phyloP scores from a whole-genome alignment of 2,113 vertebrate species.

The Nipponia nippon region DNA sequence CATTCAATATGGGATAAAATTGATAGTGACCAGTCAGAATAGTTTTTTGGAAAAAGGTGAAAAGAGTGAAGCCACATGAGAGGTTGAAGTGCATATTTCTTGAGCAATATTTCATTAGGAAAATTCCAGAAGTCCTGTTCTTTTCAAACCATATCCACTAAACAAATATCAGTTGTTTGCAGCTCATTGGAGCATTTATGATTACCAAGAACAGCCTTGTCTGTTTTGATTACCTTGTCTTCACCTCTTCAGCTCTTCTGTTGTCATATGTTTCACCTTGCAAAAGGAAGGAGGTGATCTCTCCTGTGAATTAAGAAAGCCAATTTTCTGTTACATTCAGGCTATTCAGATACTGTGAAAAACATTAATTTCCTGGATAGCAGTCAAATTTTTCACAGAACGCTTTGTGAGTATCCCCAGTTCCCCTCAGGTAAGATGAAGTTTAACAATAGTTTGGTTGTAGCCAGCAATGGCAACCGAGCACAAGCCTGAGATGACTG shows the following conservation, averaged over 20 bases:
- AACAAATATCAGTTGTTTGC: not conserved
- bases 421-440: not conserved
- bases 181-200: not conserved
- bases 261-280: not conserved
- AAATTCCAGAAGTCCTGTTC: not conserved
- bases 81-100: not conserved
- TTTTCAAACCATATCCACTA: not conserved
- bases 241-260: not conserved
- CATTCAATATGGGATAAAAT: not conserved
- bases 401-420: not conserved
- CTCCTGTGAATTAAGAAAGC: not conserved
- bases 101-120: not conserved
- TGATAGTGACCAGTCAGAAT: not conserved
- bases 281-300: not conserved
- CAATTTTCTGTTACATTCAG: not conserved
- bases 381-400: not conserved
- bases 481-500: not conserved
- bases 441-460: not conserved
- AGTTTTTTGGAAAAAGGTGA: not conserved
- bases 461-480: not conserved
- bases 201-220: not conserved
- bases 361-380: not conserved
- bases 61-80: not conserved
- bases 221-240: too few relatives aligned
- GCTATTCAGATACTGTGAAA: not conserved